Conservation (phyloP, 2,888 invertebrate genomes). For the Thera britannica region DNA sequence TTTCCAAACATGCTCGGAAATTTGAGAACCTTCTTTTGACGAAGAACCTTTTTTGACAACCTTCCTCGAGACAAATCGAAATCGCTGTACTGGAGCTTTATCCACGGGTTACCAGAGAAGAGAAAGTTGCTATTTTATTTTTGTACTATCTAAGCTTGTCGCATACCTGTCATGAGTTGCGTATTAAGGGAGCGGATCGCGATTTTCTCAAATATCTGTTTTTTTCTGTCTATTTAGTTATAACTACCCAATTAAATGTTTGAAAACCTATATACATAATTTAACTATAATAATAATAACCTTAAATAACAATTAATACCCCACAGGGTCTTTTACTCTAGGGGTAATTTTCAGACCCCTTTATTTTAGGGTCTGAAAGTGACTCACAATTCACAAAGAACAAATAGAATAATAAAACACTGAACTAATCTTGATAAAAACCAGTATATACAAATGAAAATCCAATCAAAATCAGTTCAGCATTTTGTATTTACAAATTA, state of each 20-base stretch:
- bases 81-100: no score
- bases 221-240: background rate
- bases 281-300: background rate
- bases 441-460: constrained; percentile 13
- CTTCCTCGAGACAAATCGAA: no score
- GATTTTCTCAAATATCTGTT: background rate
- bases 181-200: background rate
- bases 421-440: constrained; percentile 19
- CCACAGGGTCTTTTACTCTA: background rate
- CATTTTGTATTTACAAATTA: constrained; percentile 24
- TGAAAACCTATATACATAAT: background rate
- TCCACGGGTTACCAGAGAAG: no score
- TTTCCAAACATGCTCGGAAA: no score
- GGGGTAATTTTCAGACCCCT: background rate
- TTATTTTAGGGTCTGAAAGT: no score
- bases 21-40: no score
- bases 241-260: background rate
- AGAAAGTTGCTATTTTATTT: no score
- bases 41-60: no score
- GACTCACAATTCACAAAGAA: background rate
- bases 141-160: background rate
- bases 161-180: background rate
- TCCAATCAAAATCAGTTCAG: constrained; percentile 31
- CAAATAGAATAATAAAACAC: background rate
- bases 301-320: background rate